Conservation (phyloP, 2,113 vertebrate genomes). For the Trogon melanurus region DNA sequence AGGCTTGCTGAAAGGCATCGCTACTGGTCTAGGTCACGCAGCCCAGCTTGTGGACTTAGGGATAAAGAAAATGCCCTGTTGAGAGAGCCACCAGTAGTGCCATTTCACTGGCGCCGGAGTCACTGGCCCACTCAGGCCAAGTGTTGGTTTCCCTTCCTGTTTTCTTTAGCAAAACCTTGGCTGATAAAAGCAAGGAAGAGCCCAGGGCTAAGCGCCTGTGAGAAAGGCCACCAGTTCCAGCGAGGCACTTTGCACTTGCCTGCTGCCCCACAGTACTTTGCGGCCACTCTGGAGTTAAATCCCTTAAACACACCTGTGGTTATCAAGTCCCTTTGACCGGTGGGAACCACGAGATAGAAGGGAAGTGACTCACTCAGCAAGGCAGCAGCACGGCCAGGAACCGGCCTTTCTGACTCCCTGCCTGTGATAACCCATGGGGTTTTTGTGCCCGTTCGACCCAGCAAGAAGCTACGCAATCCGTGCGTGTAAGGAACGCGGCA, state of each 20-base stretch:
- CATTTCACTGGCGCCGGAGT: not conserved
- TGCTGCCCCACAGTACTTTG: accelerated
- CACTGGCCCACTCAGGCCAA: not conserved
- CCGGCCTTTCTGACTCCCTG: not conserved
- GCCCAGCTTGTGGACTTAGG: not conserved
- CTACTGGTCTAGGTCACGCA: not conserved
- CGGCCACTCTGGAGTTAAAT: not conserved
- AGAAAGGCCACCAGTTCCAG: not conserved
- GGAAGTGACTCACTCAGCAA: not conserved
- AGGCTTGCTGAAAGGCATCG: not conserved
- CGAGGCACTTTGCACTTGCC: accelerated
- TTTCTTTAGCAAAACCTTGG: not conserved
- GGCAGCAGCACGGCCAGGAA: not conserved
- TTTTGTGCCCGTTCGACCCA: not conserved
- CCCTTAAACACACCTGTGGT: not conserved
- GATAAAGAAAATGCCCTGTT: accelerated
- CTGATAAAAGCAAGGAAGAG: not conserved
- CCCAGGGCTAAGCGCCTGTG: accelerated
- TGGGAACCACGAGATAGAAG: not conserved
- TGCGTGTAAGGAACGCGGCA: accelerated
- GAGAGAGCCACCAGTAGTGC: not conserved
- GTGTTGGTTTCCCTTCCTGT: not conserved
- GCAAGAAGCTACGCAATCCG: accelerated
- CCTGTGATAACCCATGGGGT: not conserved
- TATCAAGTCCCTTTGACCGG: not conserved